Evolutionary conservation across 2,113 vertebrate species (phyloP).

Genomic region (Phylloscopus trochiloides): DNA sequence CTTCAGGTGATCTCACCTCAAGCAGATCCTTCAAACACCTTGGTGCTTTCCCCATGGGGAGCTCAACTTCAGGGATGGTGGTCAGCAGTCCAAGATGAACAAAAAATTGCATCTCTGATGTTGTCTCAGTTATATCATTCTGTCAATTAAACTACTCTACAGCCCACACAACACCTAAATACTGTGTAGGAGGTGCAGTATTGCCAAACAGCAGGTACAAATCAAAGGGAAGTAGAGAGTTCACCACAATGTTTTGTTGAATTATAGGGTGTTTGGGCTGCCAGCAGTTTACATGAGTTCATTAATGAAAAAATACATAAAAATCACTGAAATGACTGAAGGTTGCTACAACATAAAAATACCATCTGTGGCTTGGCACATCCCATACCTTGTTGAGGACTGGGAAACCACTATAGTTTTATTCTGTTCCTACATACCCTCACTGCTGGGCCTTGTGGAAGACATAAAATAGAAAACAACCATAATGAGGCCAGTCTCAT

Average conservation of each 20-base stretch:
- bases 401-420: background rate
- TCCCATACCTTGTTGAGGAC: background rate
- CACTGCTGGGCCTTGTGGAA: background rate
- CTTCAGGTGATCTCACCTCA: background rate
- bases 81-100: background rate
- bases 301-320: background rate
- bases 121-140: background rate
- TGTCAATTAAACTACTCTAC: background rate
- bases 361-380: background rate
- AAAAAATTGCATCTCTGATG: background rate
- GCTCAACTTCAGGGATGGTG: background rate
- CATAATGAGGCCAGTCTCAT: background rate
- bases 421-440: background rate
- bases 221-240: background rate
- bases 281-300: background rate
- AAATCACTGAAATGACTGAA: background rate
- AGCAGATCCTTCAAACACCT: background rate
- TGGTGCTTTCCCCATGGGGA: background rate
- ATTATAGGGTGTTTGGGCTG: background rate
- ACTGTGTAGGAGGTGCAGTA: background rate
- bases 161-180: background rate
- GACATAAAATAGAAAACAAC: background rate
- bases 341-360: background rate
- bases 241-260: fast-evolving
- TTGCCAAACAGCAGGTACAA: background rate